Percentiles rank a stretch among this genome's conserved stretches.
Conservation (phyloP, 2,113 vertebrate species). For the Cyanistes caeruleus region DNA sequence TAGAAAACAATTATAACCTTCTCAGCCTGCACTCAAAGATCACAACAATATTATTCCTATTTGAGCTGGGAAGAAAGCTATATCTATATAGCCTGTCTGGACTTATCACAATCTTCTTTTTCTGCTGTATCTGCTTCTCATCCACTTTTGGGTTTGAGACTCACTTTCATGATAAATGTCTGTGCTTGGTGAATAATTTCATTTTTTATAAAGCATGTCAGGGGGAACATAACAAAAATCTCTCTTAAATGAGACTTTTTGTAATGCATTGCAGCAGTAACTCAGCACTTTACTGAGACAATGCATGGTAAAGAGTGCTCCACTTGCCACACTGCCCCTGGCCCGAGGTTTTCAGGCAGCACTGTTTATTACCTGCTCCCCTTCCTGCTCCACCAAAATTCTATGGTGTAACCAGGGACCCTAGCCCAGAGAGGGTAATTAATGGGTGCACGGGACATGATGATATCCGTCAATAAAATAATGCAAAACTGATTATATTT, state of each 20-base stretch:
- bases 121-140: background rate
- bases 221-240: background rate
- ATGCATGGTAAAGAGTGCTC: rapidly evolving
- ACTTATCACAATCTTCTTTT: background rate
- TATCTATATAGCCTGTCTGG: background rate
- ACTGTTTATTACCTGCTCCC: background rate
- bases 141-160: background rate
- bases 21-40: background rate
- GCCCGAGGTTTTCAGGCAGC: background rate
- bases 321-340: background rate
- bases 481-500: background rate
- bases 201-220: background rate
- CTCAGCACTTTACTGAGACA: background rate
- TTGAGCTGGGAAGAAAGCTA: background rate
- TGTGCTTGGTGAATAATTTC: background rate
- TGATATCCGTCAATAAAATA: background rate
- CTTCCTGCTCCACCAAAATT: background rate
- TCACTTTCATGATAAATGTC: background rate
- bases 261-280: background rate
- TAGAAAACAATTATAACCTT: background rate
- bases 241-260: background rate
- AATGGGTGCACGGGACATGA: background rate
- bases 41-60: background rate
- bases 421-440: background rate
- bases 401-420: background rate